A percentile compares a stretch with the other conserved stretches of the same genome.
These are phyloP conservation scores for Chaetogeoica ovagalla DNA, from an alignment of 2,888 invertebrate genomes.

Conservation along the genomic window DNA sequence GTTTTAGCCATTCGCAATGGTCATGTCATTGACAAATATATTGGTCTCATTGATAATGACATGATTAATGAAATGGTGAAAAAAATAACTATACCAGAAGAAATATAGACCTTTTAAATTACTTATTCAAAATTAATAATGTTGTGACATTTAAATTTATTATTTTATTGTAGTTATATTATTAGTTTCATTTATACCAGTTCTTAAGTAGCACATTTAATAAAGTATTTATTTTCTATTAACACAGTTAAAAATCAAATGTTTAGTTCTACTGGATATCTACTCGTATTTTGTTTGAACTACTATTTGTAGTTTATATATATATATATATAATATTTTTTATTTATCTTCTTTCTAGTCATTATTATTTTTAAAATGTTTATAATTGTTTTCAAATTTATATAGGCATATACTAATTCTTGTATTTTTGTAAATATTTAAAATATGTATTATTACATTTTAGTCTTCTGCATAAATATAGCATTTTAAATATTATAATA, in stretches of 20 bases:
- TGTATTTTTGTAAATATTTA: conserved; percentile 13
- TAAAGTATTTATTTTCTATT: not conserved
- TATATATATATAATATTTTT: not conserved
- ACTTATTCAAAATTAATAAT: not conserved
- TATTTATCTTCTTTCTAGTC: conserved; percentile 30
- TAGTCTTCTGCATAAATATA: not conserved
- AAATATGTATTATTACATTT: conserved; percentile 3
- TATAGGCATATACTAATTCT: conserved; percentile 2
- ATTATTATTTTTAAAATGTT: conserved; percentile 6
- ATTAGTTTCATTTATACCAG: not conserved
- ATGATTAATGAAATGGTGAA: conserved; percentile 67
- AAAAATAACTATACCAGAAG: conserved; percentile 36
- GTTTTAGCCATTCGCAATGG: conserved; percentile 77
- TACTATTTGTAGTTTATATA: not conserved
- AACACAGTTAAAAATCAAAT: not conserved
- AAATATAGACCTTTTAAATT: conserved; percentile 1
- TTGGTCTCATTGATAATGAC: conserved; percentile 79
- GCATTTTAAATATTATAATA: not conserved
- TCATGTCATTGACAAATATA: conserved; percentile 82
- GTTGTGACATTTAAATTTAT: not conserved
- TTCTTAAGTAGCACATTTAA: not conserved
- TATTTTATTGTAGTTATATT: not conserved
- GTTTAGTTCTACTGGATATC: not conserved
- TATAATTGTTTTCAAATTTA: not conserved
- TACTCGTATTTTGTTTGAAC: not conserved